These are phyloP conservation scores for Apodemia zela DNA, from an alignment of 2,888 invertebrate species.

Conservation along the genomic window DNA sequence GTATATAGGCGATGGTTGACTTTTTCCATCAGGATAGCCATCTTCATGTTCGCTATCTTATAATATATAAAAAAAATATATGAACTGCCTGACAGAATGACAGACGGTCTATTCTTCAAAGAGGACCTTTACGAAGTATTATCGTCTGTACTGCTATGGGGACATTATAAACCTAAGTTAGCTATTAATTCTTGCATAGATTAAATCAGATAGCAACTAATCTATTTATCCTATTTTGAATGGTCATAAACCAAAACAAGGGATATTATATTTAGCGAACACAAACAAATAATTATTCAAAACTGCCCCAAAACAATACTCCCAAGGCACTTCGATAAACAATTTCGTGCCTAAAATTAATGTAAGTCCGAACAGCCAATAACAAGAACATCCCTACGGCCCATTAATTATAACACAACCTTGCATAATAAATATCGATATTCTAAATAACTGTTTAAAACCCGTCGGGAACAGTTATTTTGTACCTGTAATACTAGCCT, in stretches of 20 bases:
- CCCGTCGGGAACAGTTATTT: background rate
- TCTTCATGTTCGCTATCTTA: too few relatives aligned
- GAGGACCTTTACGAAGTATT: too few relatives aligned
- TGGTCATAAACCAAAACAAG: background rate
- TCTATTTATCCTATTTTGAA: background rate
- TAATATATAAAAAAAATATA: too few relatives aligned
- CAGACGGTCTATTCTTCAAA: too few relatives aligned
- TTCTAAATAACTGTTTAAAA: slow-evolving; percentile 10
- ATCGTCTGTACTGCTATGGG: too few relatives aligned
- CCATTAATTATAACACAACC: slow-evolving; percentile 2
- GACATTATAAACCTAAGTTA: too few relatives aligned
- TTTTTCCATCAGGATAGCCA: too few relatives aligned
- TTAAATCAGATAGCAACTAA: background rate
- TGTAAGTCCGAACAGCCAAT: slow-evolving; percentile 12
- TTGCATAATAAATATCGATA: slow-evolving; percentile 7
- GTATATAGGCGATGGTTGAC: too few relatives aligned
- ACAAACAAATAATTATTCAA: slow-evolving; percentile 13
- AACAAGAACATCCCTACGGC: slow-evolving; percentile 8
- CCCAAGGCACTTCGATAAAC: slow-evolving; percentile 9
- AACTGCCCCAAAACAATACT: slow-evolving; percentile 9
- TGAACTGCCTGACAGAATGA: too few relatives aligned
- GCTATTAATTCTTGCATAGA: background rate
- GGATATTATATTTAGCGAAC: background rate
- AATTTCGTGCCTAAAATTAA: slow-evolving; percentile 13
- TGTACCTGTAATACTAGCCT: background rate